phyloP scores from a whole-genome alignment of 2,888 invertebrate species.

The Eilema depressum region DNA sequence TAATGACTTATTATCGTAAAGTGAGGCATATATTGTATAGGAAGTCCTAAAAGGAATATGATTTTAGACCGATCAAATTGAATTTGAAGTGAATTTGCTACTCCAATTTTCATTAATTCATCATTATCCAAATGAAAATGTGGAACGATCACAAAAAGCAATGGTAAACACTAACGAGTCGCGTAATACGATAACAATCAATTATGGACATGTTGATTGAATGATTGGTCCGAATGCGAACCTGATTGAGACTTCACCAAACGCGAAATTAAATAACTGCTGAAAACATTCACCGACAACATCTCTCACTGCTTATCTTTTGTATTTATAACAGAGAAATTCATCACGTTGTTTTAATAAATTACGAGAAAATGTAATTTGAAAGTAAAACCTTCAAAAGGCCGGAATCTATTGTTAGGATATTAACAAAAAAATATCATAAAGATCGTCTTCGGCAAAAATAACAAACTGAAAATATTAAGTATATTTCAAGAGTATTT shows the following conservation, averaged over 20 bases:
- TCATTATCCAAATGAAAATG: conserved; percentile 49
- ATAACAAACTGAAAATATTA: neutral
- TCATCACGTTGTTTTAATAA: conserved; percentile 19
- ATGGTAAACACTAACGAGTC: conserved; percentile 68
- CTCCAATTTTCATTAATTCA: conserved; percentile 39
- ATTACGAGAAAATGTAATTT: conserved; percentile 4
- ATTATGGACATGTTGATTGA: conserved; percentile 73
- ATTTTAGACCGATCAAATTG: neutral
- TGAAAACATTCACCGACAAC: conserved; percentile 58
- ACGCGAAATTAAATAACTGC: conserved; percentile 70
- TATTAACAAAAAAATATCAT: neutral
- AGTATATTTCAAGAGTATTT: too few relatives aligned
- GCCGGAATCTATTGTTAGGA: conserved; percentile 4
- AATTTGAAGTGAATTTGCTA: neutral
- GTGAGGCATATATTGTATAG: too few relatives aligned
- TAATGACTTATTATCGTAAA: too few relatives aligned
- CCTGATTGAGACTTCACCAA: conserved; percentile 69
- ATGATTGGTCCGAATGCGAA: conserved; percentile 69
- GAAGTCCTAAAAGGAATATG: neutral
- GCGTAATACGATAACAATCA: conserved; percentile 71
- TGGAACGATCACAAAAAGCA: conserved; percentile 60
- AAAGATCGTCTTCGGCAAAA: neutral
- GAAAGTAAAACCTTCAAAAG: conserved; percentile 2
- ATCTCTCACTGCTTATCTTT: conserved; percentile 36
- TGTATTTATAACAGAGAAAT: conserved; percentile 28